Evolutionary conservation across 2,888 invertebrate genomes (phyloP), one percentile per base, ranked within the genome.

Genomic region (Lingula anatina): DNA sequence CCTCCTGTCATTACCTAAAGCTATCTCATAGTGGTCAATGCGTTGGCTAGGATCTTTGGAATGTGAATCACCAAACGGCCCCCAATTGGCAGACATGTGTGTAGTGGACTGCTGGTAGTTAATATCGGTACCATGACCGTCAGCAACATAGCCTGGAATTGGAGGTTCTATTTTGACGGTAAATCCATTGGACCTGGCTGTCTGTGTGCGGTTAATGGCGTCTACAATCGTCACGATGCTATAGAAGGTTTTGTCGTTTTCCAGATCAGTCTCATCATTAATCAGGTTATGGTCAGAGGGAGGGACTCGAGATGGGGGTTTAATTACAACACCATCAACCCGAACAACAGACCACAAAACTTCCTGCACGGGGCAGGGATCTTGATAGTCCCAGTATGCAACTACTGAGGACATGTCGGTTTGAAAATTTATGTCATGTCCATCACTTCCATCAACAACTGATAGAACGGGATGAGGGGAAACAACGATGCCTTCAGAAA

Each of bases 1-100:
- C 24, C 36, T 43, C 1, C 36, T 42, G 41, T 52, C 50, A 24
- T 50, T 39, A 27, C 56, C 51, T 3, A 54, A 42, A 3, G 56
- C 51, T 20, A 52, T 48, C 27, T 54, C 51, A 36, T 54, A 56
- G 24, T 48, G 39, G 12, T 38, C 41, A 18, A 59, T 59, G 9
- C 27, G 42, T 25, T 57, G 53, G 1, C 50, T 44, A 0, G 53
- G 51, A 24, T 53, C 46, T 15, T 31, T 31, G 27, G 50, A 44
- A 3, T 21, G 20, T 4, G 40, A 12, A 2, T 53, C 39, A 7
- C 59, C 59, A 38, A 60, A 60, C 1, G 3, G 44, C 42, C 57
- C 50, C 59, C 59, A 60, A 38, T 57, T 56, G 37, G 50, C 57
- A 20, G 51, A 50, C 20, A 60, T 44, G 21, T 43, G 28, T 24